These are phyloP conservation scores for Anthoscopus minutus DNA, from an alignment of 2,113 vertebrate genomes.

Conservation along the genomic window DNA sequence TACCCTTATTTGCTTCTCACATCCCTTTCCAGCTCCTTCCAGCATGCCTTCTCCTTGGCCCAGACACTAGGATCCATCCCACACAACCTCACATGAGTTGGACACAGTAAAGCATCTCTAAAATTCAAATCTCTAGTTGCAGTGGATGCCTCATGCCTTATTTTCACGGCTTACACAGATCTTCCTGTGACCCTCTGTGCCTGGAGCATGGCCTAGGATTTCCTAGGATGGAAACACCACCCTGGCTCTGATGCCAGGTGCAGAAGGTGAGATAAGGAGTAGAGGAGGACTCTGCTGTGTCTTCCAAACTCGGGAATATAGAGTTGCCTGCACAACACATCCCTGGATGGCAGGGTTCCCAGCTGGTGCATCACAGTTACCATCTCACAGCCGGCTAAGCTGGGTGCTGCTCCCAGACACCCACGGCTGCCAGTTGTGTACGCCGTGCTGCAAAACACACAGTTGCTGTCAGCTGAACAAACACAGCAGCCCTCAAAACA, in stretches of 20 bases:
- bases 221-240: background rate
- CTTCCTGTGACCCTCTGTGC: background rate
- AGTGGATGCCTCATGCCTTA: background rate
- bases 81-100: background rate
- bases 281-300: background rate
- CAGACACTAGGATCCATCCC: background rate
- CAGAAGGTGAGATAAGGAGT: background rate
- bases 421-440: background rate
- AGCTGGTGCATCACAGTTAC: background rate
- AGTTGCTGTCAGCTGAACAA: background rate
- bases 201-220: rapidly evolving
- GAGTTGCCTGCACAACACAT: rapidly evolving
- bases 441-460: rapidly evolving
- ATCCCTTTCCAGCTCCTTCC: background rate
- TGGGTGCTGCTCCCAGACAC: background rate
- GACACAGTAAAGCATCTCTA: background rate
- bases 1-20: background rate
- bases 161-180: background rate
- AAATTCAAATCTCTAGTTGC: background rate
- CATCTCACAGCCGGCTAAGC: background rate
- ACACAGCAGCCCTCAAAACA: background rate
- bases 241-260: background rate
- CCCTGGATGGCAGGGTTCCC: background rate
- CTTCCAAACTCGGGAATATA: background rate
- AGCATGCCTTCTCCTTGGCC: background rate